Conservation (phyloP, 1,140 invertebrate species). For the Brachionus asplanchnoidis region DNA sequence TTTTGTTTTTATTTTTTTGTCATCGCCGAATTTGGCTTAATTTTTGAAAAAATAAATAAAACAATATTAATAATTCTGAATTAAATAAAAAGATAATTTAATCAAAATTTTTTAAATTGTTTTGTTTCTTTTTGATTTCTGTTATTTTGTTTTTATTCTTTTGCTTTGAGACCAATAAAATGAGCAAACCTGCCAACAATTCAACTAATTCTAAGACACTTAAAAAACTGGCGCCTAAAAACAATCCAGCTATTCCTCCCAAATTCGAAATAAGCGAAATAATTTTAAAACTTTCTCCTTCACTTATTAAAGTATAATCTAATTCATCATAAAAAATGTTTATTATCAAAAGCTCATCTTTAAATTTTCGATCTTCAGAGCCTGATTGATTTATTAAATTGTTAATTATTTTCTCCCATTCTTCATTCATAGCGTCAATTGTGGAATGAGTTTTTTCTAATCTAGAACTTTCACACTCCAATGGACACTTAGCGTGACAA, state of each 20-base stretch:
- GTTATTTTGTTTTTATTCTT: not conserved
- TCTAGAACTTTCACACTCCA: not conserved
- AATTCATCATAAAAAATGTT: not conserved
- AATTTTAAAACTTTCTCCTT: not conserved
- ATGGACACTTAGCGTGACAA: not conserved
- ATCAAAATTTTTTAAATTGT: not conserved
- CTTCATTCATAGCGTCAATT: not conserved
- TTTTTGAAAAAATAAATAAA: no score
- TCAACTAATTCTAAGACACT: not conserved
- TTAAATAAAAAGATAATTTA: no score
- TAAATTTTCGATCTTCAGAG: not conserved
- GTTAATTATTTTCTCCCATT: not conserved
- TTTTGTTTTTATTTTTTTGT: no score
- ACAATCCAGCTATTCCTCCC: not conserved
- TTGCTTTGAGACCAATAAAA: not conserved
- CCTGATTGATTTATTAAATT: not conserved
- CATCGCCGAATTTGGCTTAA: no score
- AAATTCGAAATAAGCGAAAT: not conserved
- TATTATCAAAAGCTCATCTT: not conserved
- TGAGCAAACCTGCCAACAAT: not conserved
- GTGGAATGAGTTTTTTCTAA: not conserved
- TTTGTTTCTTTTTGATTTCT: not conserved
- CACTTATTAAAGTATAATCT: not conserved
- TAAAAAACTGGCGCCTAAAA: slow-evolving; percentile 21
- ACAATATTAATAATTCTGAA: no score